phyloP scores from a whole-genome alignment of 1,140 invertebrate species.

The Scaptomyza hsui region DNA sequence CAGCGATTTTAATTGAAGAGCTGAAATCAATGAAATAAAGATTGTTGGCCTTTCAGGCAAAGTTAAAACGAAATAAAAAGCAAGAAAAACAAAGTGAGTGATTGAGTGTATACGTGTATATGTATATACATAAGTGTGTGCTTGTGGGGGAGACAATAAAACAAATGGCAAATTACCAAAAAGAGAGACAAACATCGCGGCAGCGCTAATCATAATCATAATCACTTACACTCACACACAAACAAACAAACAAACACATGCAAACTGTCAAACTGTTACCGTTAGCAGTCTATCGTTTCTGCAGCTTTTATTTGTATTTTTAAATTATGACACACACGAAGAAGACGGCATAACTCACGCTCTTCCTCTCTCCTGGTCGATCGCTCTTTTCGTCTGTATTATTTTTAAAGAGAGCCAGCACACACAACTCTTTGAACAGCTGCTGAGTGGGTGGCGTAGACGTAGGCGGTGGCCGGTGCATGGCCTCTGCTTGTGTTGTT shows the following conservation, averaged over 20 bases:
- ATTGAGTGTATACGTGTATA: neutral
- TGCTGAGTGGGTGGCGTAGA: constrained; percentile 67
- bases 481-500: constrained; percentile 14
- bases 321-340: constrained; percentile 75
- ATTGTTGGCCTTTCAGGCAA: constrained; percentile 38
- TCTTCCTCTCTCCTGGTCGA: constrained; percentile 13
- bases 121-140: constrained; percentile 1
- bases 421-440: constrained; percentile 63
- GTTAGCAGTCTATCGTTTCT: constrained; percentile 55
- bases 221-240: constrained; percentile 15
- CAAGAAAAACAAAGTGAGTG: constrained; percentile 5
- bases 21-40: constrained; percentile 23
- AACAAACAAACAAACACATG: constrained; percentile 5
- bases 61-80: constrained; percentile 12
- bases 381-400: neutral
- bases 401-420: constrained; percentile 1
- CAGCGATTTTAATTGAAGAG: constrained; percentile 30
- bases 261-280: constrained; percentile 54
- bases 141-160: constrained; percentile 12
- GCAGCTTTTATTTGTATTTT: constrained; percentile 66
- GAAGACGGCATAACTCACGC: constrained; percentile 17
- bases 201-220: constrained; percentile 59
- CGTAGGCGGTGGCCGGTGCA: constrained; percentile 35
- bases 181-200: constrained; percentile 19
- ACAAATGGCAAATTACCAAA: constrained; percentile 44